Conservation (phyloP, 1,140 invertebrate species). For the Orchesella cincta region DNA sequence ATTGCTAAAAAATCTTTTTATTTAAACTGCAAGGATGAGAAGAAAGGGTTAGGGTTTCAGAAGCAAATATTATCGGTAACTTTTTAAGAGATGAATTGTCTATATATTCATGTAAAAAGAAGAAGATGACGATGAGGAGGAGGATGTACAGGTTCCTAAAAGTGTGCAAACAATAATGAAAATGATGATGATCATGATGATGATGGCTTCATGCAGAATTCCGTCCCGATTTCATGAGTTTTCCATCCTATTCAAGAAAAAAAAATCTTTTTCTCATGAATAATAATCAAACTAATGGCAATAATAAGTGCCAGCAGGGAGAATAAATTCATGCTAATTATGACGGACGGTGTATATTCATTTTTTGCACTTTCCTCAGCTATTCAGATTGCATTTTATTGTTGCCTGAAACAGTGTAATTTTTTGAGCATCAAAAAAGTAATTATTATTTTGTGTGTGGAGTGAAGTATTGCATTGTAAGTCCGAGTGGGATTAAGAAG, state of each 20-base stretch:
- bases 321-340: slow-evolving; percentile 29
- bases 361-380: too few relatives aligned
- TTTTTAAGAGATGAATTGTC: too few relatives aligned
- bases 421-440: too few relatives aligned
- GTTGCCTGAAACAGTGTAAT: too few relatives aligned
- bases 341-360: neutral
- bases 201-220: neutral
- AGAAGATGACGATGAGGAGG: neutral
- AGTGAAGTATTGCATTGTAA: too few relatives aligned
- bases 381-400: neutral
- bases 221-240: neutral
- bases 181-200: neutral
- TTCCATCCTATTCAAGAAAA: neutral
- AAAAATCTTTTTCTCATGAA: slow-evolving; percentile 11
- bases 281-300: slow-evolving; percentile 20
- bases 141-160: neutral
- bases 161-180: neutral
- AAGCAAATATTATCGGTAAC: too few relatives aligned
- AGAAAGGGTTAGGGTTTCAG: too few relatives aligned
- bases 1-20: too few relatives aligned
- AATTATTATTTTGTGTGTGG: too few relatives aligned
- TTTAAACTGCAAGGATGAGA: too few relatives aligned
- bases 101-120: neutral
- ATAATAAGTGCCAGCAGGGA: slow-evolving; percentile 26
- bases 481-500: too few relatives aligned